A percentile compares a stretch with the other conserved stretches of the same genome.
These are phyloP conservation scores for Anomalospiza imberbis DNA, from an alignment of 2,797 vertebrate species.

Conservation along the genomic window DNA sequence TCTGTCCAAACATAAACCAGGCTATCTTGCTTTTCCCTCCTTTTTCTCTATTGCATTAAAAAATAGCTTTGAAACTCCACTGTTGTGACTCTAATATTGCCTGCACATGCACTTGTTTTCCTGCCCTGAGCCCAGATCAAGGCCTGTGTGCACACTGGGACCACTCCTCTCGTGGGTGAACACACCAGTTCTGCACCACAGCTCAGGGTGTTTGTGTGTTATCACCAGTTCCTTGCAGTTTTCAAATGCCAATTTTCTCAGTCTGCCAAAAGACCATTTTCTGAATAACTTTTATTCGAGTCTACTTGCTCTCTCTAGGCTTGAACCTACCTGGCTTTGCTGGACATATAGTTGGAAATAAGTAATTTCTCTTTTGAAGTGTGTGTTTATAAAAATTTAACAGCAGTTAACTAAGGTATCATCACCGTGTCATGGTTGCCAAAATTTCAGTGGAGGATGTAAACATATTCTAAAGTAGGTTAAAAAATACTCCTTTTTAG, in stretches of 20 bases:
- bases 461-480: neutral
- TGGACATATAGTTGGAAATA: neutral
- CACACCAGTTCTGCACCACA: neutral
- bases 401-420: neutral
- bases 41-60: neutral
- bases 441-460: neutral
- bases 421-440: neutral
- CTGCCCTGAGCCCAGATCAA: neutral
- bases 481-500: neutral
- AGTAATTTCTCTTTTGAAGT: neutral
- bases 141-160: neutral
- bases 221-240: neutral
- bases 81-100: neutral
- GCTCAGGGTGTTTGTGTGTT: neutral
- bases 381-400: neutral
- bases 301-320: neutral
- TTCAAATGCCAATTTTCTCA: neutral
- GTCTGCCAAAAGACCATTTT: neutral
- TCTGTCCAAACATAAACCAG: neutral
- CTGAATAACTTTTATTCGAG: neutral
- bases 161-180: fast-evolving
- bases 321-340: neutral
- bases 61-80: neutral
- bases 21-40: neutral
- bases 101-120: neutral